Evolutionary conservation across 2,113 vertebrate species (phyloP).

Genomic region (Buteo buteo): DNA sequence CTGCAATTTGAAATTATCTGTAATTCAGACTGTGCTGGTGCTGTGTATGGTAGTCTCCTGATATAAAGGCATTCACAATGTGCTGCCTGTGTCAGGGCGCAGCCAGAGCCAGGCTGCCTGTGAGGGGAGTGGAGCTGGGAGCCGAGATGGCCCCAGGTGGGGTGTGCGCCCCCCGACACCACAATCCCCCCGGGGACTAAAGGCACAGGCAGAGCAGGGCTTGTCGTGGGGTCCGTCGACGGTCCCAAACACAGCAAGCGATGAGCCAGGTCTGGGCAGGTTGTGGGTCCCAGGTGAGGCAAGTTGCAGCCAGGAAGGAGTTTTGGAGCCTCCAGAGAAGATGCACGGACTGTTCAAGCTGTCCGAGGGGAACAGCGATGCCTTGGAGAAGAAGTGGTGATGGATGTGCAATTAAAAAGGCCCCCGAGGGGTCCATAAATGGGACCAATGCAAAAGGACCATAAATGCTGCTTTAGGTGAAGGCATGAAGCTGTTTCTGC

Average conservation of each 20-base stretch:
- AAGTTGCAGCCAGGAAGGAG: neutral
- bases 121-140: neutral
- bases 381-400: neutral
- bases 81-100: neutral
- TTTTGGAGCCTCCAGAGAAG: neutral
- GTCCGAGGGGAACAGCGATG: neutral
- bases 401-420: neutral
- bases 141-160: rapidly evolving
- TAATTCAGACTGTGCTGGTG: neutral
- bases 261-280: neutral
- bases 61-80: neutral
- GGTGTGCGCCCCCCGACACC: neutral
- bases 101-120: neutral
- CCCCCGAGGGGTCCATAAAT: neutral
- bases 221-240: rapidly evolving
- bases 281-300: neutral
- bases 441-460: neutral
- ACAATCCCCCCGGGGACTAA: rapidly evolving
- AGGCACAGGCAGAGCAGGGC: rapidly evolving
- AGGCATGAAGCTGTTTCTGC: neutral
- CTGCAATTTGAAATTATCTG: neutral
- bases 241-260: neutral
- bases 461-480: neutral
- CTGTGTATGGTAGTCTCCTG: neutral
- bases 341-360: rapidly evolving